Percentiles rank a stretch among this genome's conserved stretches.
Conservation (phyloP, 1,140 invertebrate genomes). For the Bombus superbus region DNA sequence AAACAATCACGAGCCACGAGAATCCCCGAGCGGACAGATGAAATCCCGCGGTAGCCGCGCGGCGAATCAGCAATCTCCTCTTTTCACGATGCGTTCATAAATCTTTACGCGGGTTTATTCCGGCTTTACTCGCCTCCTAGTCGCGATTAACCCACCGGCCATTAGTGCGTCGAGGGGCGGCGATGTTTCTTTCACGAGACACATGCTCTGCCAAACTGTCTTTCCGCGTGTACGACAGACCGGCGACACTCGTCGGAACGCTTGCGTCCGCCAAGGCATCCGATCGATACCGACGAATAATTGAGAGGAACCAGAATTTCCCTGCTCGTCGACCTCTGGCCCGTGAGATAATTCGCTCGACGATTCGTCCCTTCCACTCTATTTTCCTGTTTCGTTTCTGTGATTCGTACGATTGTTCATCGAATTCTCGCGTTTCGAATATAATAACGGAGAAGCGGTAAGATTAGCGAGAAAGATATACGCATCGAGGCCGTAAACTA, state of each 20-base stretch:
- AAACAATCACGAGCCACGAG: slow-evolving; percentile 42
- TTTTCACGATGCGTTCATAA: slow-evolving; percentile 56
- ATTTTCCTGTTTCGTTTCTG: not conserved
- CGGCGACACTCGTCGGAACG: slow-evolving; percentile 23
- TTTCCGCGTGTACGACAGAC: slow-evolving; percentile 44
- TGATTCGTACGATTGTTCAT: too few relatives aligned
- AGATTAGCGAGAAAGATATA: too few relatives aligned
- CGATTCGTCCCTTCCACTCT: not conserved
- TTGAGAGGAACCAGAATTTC: slow-evolving; percentile 57
- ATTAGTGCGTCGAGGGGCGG: slow-evolving; percentile 41
- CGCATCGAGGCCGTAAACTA: too few relatives aligned
- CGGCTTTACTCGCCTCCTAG: slow-evolving; percentile 62
- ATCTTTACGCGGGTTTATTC: slow-evolving; percentile 61
- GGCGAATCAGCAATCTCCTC: slow-evolving; percentile 45
- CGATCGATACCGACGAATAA: slow-evolving; percentile 64
- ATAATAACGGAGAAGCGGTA: too few relatives aligned
- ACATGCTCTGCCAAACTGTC: slow-evolving; percentile 52
- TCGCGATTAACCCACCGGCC: slow-evolving; percentile 60
- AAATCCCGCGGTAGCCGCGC: slow-evolving; percentile 11
- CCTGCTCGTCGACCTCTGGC: not conserved
- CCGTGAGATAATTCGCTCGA: slow-evolving; percentile 8
- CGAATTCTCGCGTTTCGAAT: too few relatives aligned
- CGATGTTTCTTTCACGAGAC: slow-evolving; percentile 68
- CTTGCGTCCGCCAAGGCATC: slow-evolving; percentile 37
- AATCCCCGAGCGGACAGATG: slow-evolving; percentile 5